phyloP scores from a whole-genome alignment of 2,113 vertebrate species.

The Marmota monax region DNA sequence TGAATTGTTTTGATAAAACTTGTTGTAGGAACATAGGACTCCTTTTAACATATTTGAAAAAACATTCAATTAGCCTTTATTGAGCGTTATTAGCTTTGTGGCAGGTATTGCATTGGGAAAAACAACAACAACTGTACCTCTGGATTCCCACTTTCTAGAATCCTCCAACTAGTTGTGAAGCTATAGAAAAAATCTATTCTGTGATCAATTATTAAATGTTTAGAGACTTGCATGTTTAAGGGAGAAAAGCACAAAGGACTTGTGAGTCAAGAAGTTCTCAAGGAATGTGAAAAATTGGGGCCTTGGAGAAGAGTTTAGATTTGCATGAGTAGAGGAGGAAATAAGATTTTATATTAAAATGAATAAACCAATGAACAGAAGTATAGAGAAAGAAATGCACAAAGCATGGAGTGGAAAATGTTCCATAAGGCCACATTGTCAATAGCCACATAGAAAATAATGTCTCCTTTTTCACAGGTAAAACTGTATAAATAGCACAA shows the following conservation, averaged over 20 bases:
- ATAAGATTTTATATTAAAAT: neutral
- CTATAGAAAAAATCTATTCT: neutral
- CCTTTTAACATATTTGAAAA: neutral
- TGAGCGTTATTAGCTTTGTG: neutral
- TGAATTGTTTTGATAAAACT: constrained; percentile 34
- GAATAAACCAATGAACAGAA: constrained; percentile 28
- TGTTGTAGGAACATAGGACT: neutral
- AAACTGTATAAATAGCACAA: neutral
- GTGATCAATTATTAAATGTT: constrained; percentile 21
- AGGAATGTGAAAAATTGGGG: neutral
- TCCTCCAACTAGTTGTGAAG: neutral
- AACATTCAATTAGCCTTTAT: neutral
- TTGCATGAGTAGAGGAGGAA: neutral
- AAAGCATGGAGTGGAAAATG: neutral
- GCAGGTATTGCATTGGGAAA: neutral
- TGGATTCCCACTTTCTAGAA: neutral
- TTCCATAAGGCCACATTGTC: neutral
- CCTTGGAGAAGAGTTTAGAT: neutral
- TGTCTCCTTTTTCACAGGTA: neutral
- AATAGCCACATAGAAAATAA: neutral
- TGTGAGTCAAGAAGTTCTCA: neutral
- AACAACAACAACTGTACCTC: neutral
- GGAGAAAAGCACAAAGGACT: neutral
- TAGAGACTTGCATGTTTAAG: neutral
- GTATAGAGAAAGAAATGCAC: neutral